Evolutionary conservation across 2,888 invertebrate genomes (phyloP).

Genomic region (Dioctria linearis): DNA sequence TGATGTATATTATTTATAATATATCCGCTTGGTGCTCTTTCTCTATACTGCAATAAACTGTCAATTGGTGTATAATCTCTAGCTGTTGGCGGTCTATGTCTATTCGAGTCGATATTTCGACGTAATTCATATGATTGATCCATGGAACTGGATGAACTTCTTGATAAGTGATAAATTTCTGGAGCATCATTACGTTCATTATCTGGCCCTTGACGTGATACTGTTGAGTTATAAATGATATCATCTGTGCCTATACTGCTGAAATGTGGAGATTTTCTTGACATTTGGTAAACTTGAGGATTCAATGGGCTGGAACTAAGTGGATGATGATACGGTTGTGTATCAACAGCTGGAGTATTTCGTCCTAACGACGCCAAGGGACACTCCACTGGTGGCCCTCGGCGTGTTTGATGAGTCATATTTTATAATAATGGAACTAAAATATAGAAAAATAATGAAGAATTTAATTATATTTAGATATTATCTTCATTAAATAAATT

Average conservation of each 20-base stretch:
- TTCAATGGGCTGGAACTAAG: constrained; percentile 71
- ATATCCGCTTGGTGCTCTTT: constrained; percentile 62
- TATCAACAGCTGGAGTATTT: constrained; percentile 69
- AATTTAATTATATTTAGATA: too few relatives aligned
- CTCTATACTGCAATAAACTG: constrained; percentile 65
- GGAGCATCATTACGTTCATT: constrained; percentile 46
- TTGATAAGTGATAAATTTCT: constrained; percentile 65
- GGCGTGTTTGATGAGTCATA: constrained; percentile 70
- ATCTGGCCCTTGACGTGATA: constrained; percentile 61
- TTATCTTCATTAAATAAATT: too few relatives aligned
- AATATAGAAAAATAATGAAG: too few relatives aligned
- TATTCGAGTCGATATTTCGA: constrained; percentile 42
- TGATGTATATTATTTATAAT: constrained; percentile 59
- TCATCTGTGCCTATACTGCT: constrained; percentile 65
- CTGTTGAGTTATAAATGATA: constrained; percentile 65
- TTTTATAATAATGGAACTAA: constrained; percentile 18
- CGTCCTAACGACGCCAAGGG: constrained; percentile 76
- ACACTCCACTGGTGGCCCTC: constrained; percentile 73
- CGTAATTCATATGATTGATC: constrained; percentile 59
- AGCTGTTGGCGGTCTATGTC: constrained; percentile 57
- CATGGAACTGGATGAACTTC: constrained; percentile 66
- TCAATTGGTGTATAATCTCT: constrained; percentile 68
- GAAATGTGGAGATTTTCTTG: constrained; percentile 69
- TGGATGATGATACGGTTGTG: constrained; percentile 70
- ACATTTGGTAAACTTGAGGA: constrained; percentile 72